A percentile compares a stretch with the other conserved stretches of the same genome.
Conservation (phyloP, 1,140 invertebrate species). For the Pemphigus obesinymphae region DNA sequence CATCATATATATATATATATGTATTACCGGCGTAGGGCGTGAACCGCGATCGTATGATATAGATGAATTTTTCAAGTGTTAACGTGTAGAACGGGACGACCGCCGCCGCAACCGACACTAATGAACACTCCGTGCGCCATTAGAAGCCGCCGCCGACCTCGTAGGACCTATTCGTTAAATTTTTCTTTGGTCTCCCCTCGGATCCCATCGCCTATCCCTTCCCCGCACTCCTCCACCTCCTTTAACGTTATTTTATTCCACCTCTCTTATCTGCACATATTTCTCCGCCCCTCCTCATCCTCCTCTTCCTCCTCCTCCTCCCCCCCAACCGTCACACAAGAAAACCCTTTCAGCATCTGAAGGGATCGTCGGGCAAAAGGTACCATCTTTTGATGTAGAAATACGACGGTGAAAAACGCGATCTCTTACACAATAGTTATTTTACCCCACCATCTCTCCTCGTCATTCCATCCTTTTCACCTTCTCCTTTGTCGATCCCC, state of each 20-base stretch:
- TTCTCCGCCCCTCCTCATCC: background rate
- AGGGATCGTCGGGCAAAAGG: background rate
- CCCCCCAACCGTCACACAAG: too few relatives aligned
- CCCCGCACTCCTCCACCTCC: background rate
- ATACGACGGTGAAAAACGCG: constrained; percentile 4
- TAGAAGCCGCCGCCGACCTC: background rate
- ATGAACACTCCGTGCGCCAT: constrained; percentile 31
- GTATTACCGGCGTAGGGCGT: background rate
- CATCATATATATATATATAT: too few relatives aligned
- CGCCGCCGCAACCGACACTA: background rate
- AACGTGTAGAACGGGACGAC: background rate
- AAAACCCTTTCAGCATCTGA: background rate
- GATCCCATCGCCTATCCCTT: background rate
- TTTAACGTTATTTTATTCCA: background rate
- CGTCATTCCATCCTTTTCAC: background rate
- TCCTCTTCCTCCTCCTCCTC: too few relatives aligned
- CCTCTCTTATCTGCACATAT: background rate
- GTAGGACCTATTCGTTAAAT: constrained; percentile 38
- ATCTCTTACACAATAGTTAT: constrained; percentile 24
- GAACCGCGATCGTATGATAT: background rate
- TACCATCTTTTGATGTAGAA: constrained; percentile 34
- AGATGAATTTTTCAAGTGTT: constrained; percentile 18
- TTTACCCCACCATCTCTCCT: background rate
- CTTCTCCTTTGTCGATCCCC: background rate
- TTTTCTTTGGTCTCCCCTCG: background rate